These are phyloP conservation scores for Saguinus oedipus DNA, from an alignment of 2,797 vertebrate species.

Conservation along the genomic window DNA sequence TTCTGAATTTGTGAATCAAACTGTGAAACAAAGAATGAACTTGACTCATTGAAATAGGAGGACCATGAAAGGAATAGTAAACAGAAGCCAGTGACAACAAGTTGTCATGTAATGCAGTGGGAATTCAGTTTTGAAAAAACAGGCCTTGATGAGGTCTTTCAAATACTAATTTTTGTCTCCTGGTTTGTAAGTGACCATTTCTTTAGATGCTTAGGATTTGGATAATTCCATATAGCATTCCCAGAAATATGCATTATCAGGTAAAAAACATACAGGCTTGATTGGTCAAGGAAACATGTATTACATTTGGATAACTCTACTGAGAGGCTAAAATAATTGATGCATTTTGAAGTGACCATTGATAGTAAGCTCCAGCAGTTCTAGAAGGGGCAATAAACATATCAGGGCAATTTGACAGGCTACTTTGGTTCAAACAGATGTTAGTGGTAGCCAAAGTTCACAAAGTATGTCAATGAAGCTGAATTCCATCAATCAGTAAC, in stretches of 20 bases:
- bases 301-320: conserved; percentile 64
- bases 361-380: conserved; percentile 64
- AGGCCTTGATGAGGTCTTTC: not conserved
- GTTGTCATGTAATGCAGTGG: not conserved
- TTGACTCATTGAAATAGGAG: conserved; percentile 1
- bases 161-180: conserved; percentile 15
- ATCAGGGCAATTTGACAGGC: conserved; percentile 72
- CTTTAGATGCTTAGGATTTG: conserved; percentile 47
- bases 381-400: conserved; percentile 70
- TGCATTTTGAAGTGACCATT: conserved; percentile 59
- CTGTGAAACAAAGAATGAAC: conserved; percentile 38
- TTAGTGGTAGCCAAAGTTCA: conserved; percentile 76
- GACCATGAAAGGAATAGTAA: not conserved
- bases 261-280: conserved; percentile 54
- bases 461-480: conserved; percentile 73
- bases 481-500: conserved; percentile 81
- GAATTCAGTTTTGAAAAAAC: conserved; percentile 22
- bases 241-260: conserved; percentile 51
- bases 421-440: conserved; percentile 66
- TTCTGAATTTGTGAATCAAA: conserved; percentile 53
- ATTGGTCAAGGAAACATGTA: conserved; percentile 41
- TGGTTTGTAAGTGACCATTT: conserved; percentile 33
- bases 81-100: conserved; percentile 36
- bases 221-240: conserved; percentile 31
- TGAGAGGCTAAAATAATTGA: conserved; percentile 67